These are phyloP conservation scores for Drosophila prolongata DNA, from an alignment of 2,888 invertebrate genomes.

Conservation along the genomic window DNA sequence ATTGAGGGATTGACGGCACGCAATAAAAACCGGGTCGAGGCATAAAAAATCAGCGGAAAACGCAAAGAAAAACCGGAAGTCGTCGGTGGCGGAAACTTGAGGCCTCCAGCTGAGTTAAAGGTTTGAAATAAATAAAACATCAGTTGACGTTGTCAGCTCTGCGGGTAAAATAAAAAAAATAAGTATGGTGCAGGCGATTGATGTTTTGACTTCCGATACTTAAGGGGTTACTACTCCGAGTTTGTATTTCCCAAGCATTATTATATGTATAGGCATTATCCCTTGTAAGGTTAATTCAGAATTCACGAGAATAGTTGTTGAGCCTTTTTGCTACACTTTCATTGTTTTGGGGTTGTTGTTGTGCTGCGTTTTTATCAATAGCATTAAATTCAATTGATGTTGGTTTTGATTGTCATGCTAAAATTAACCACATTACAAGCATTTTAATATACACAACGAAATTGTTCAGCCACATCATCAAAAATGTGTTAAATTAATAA, in stretches of 20 bases:
- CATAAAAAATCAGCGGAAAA: conserved; percentile 42
- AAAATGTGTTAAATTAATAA: conserved; percentile 56
- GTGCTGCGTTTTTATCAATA: no score
- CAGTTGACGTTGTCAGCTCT: conserved; percentile 28
- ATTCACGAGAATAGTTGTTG: no score
- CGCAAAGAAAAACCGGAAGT: conserved; percentile 31
- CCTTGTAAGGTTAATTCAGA: no score
- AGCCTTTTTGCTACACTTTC: no score
- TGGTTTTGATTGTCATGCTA: conserved; percentile 1
- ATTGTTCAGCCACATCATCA: conserved; percentile 56
- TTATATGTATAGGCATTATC: not conserved
- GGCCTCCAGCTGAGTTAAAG: conserved; percentile 41
- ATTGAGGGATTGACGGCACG: conserved; percentile 47
- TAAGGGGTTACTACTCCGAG: conserved; percentile 25
- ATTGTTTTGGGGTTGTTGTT: no score
- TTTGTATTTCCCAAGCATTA: conserved; percentile 29
- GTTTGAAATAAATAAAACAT: conserved; percentile 56
- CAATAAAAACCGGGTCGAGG: conserved; percentile 40
- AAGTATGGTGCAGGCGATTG: conserved; percentile 34
- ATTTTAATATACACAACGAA: conserved; percentile 21
- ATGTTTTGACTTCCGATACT: conserved; percentile 34
- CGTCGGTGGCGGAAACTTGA: conserved; percentile 21
- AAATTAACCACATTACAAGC: conserved; percentile 7
- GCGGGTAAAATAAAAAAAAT: conserved; percentile 39
- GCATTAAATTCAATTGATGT: conserved; percentile 5